Percentiles rank a stretch among this genome's conserved stretches.
phyloP scores from a whole-genome alignment of 2,797 vertebrate species.

The Stomatorhinus walkeri region DNA sequence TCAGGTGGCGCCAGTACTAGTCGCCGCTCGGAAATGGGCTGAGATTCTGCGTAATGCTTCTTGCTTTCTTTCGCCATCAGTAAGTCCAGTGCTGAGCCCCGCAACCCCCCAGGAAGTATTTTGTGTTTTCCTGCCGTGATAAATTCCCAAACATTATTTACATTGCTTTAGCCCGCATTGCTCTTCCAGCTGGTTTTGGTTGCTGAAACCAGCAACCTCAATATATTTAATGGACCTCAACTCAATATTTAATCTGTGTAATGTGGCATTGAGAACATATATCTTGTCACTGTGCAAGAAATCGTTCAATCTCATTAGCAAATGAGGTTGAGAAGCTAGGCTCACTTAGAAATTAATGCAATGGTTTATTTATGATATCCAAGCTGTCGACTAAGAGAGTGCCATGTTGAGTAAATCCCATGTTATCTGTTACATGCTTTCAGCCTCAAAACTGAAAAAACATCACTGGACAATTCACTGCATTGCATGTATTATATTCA shows the following conservation, averaged over 20 bases:
- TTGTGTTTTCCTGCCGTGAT: neutral
- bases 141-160: constrained; percentile 8
- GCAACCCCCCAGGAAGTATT: neutral
- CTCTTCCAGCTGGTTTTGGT: constrained; percentile 48
- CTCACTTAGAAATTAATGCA: constrained; percentile 62
- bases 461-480: neutral
- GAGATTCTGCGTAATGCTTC: neutral
- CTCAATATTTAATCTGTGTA: constrained; percentile 71
- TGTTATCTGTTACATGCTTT: constrained; percentile 44
- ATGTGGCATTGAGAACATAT: constrained; percentile 64
- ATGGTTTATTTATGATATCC: constrained; percentile 78
- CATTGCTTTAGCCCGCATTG: neutral
- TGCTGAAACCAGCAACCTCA: constrained; percentile 60
- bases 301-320: constrained; percentile 70
- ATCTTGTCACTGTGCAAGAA: constrained; percentile 67
- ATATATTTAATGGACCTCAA: constrained; percentile 64
- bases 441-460: neutral
- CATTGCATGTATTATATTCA: neutral
- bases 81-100: neutral
- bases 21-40: neutral
- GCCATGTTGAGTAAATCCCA: constrained; percentile 63
- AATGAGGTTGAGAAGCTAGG: constrained; percentile 64
- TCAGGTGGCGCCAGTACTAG: neutral
- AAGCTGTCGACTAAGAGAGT: constrained; percentile 62
- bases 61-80: neutral